phyloP scores from a whole-genome alignment of 2,797 vertebrate genomes.

The Galago senegalensis region DNA sequence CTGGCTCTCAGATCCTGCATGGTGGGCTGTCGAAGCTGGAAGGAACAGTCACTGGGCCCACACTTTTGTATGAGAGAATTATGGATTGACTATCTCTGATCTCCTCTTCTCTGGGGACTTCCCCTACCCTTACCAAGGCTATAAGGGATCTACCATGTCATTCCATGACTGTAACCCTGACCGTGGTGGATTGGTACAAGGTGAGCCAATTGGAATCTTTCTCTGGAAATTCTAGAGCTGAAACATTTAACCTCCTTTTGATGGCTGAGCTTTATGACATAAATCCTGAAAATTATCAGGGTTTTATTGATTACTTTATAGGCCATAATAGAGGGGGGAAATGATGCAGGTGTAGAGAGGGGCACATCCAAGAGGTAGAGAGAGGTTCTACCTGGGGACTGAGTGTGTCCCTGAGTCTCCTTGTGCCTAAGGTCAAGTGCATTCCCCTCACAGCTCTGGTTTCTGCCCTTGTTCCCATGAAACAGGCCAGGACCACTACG shows the following conservation, averaged over 20 bases:
- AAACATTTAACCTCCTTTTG: not conserved
- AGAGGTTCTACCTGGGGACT: not conserved
- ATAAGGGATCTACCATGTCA: not conserved
- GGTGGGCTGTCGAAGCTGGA: not conserved
- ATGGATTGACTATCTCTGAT: not conserved
- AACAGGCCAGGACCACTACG: not conserved
- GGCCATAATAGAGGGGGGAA: not conserved
- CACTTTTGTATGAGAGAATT: not conserved
- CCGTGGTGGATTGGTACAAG: not conserved
- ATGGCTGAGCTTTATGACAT: not conserved
- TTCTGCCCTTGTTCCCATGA: not conserved
- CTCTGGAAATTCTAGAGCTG: slow-evolving; percentile 28
- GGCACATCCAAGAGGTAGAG: not conserved
- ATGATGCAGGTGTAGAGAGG: not conserved
- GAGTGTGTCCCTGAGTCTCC: not conserved
- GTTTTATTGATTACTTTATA: not conserved
- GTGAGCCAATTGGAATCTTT: not conserved
- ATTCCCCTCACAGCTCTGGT: not conserved
- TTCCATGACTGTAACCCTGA: not conserved
- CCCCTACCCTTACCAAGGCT: not conserved
- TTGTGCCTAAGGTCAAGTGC: not conserved
- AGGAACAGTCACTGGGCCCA: not conserved
- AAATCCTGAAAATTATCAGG: slow-evolving; percentile 10
- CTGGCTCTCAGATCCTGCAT: not conserved
- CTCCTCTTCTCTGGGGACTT: not conserved